Evolutionary conservation across 2,797 vertebrate species (phyloP), one percentile per base, ranked within the genome.

Genomic region (Periparus ater): DNA sequence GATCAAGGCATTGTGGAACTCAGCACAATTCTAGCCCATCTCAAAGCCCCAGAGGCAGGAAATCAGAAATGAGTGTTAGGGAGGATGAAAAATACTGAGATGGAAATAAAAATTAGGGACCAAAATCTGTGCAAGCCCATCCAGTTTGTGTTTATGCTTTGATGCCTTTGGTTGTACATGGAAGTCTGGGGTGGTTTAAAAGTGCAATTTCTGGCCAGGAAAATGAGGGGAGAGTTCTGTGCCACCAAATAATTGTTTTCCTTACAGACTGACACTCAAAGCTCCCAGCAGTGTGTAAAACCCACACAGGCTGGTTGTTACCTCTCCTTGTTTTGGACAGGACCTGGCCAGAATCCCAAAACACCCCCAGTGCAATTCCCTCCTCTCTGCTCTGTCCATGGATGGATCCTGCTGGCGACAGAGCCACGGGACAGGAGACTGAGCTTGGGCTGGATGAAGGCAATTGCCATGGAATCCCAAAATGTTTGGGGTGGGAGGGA

Each of bases 341-440:
- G 48, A 27, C 21, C 54, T 74, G 68, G 17, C 65, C 71, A 53
- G 34, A 58, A 58, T 62, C 70, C 40, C 44, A 29, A 71, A 58
- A 3, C 11, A 26, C 0, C 0, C 20, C 20, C 18, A 1, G 12
- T 15, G 45, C 55, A 48, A 15, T 45, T 48, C 44, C 3, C 23
- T 58, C 47, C n/a, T 70, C 58, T 48, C 19, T 1, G 6, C 47
- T 42, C 16, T 42, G 75, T 14, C 42, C 50, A 6, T 10, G 21
- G 21, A 50, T 11, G 4, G 0, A 42, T 82, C 38, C 14, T 21
- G 0, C 26, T n/a, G 53, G 67, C 29, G 51, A 6, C 4, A 20
- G 60, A 84, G 36, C 65, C 57, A 18, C 0, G 2, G 17, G 62
- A 34, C 30, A 42, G 85, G 53, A 81, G 87, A 19, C 42, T 34